Evolutionary conservation across 2,888 invertebrate genomes (phyloP).

Genomic region (Trypoxylon attenuatum): DNA sequence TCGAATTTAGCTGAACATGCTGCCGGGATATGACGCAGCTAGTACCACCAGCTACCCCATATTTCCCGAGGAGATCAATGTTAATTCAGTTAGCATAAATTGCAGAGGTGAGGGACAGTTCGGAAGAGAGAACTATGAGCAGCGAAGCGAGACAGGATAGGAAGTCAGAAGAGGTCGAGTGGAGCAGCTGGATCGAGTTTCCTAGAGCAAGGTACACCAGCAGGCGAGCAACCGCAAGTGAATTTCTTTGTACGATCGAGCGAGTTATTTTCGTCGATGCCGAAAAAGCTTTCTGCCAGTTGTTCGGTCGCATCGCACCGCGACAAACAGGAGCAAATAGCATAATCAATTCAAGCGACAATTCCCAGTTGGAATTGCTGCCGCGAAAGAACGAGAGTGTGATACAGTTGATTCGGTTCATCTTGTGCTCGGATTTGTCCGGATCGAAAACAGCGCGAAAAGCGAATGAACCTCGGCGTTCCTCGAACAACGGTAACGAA

Average conservation of each 20-base stretch:
- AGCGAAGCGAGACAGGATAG: not conserved
- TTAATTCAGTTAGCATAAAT: constrained; percentile 55
- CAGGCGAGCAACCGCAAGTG: constrained; percentile 25
- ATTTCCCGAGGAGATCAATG: constrained; percentile 49
- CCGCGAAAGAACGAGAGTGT: no score
- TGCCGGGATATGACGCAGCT: not conserved
- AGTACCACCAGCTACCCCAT: constrained; percentile 26
- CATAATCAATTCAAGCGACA: constrained; percentile 25
- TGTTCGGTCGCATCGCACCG: constrained; percentile 1
- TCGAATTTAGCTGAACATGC: no score
- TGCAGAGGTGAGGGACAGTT: constrained; percentile 31
- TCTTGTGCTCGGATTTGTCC: not conserved
- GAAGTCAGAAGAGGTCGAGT: not conserved
- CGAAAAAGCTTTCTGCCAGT: constrained; percentile 1
- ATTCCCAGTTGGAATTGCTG: constrained; percentile 6
- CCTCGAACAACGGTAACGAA: not conserved
- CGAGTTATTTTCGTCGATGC: not conserved
- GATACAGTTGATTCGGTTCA: no score
- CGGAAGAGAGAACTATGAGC: not conserved
- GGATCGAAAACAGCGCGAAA: not conserved
- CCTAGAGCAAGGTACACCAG: constrained; percentile 31
- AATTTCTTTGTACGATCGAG: constrained; percentile 24
- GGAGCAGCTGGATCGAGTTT: constrained; percentile 49
- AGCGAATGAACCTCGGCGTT: not conserved
- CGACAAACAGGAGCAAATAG: constrained; percentile 28